Evolutionary conservation across 2,113 vertebrate species (phyloP).

Genomic region (Lamprologus lemairii): DNA sequence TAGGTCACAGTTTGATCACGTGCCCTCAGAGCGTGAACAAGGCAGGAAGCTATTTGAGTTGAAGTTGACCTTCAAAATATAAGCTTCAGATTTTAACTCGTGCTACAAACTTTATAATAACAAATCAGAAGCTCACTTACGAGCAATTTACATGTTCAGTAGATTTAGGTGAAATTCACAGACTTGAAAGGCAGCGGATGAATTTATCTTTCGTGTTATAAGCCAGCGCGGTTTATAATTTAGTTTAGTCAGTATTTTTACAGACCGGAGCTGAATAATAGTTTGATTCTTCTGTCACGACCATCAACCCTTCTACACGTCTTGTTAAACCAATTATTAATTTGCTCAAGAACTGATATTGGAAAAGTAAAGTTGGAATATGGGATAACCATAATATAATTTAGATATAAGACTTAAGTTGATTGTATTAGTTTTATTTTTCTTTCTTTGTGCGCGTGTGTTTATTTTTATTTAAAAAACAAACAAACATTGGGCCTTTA

Average conservation of each 20-base stretch:
- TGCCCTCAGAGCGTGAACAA: not conserved
- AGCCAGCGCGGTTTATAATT: rapidly evolving
- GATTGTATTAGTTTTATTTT: not conserved
- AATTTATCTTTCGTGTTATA: rapidly evolving
- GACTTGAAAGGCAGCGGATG: not conserved
- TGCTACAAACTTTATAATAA: not conserved
- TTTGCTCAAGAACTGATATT: not conserved
- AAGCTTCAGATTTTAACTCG: not conserved
- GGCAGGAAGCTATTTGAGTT: not conserved
- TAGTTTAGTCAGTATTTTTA: not conserved
- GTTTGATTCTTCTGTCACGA: not conserved
- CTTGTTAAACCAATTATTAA: not conserved
- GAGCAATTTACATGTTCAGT: not conserved
- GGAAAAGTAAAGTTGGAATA: not conserved
- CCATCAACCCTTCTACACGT: rapidly evolving
- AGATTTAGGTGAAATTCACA: not conserved
- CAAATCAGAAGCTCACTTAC: not conserved
- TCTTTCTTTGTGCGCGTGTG: not conserved
- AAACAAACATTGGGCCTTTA: not conserved
- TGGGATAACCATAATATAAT: not conserved
- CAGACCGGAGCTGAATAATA: not conserved
- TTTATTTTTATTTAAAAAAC: not conserved
- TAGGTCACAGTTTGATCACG: not conserved
- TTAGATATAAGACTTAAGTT: not conserved
- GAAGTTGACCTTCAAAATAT: slow-evolving; percentile 9